Base-by-base conservation (phyloP, 2,888 invertebrate species). In the Habrosyne pyritoides region DNA sequence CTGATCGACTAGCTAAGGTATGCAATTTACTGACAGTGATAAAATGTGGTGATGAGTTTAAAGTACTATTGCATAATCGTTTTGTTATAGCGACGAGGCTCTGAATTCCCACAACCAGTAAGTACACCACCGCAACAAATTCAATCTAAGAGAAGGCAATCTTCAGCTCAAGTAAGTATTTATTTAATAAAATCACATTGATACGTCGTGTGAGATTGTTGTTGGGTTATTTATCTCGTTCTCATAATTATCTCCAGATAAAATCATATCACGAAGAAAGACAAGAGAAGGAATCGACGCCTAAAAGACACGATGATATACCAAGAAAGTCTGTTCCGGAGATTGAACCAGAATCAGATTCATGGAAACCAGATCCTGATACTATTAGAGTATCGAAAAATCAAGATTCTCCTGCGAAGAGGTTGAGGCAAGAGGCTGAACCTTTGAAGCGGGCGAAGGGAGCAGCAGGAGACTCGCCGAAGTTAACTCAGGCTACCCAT, bases 21-120 rank as follows among this genome's bases (percentile, higher is more conserved):
- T 18, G 14, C 18, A 8, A 0, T 42, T 7, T 0, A 18, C 6
- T 1, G 18, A n/a, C 2, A 42, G 18, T 18, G 42, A 4, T 12
- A 5, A 14, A 36, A 18, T n/a, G 2, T 42, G 42, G 18, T 42
- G 18, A 18, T 18, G 18, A 33, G n/a, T 18, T 36, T 18, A 2
- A 18, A 8, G 42, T 18, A 8, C 18, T 0, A 42, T n/a, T 14
- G 28, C 10, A 24, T 36, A 10, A n/a, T 22, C 21, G 50, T 57
- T 52, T 28, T 53, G 33, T 71, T 78, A 0, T 71, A 92, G 91
- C 87, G 92, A n/a, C 89, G 92, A 53, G 91, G 91, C 0, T 92
- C 92, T 0, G 92, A 92, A 48, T 91, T 89, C 56, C 87, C 91
- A 0, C 89, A 88, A 59, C 88, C 91, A 1, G 92, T 91, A 5